Percentiles rank a stretch among this genome's conserved stretches.
Evolutionary conservation across 2,113 vertebrate genomes (phyloP).

Genomic region (Petromus typicus): DNA sequence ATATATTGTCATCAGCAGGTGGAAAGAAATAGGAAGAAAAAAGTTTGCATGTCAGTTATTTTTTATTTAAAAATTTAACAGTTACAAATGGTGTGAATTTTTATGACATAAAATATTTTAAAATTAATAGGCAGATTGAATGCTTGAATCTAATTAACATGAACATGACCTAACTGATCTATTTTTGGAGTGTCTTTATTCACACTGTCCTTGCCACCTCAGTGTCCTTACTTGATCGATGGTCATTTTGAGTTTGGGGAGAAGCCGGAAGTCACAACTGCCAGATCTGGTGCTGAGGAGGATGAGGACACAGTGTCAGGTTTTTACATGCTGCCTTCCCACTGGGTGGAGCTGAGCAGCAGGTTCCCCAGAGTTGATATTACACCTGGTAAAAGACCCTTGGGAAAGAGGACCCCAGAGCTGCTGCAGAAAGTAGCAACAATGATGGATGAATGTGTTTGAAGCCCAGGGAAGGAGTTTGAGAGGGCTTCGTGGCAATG

Average conservation of each 20-base stretch:
- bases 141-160: background rate
- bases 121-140: background rate
- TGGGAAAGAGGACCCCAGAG: background rate
- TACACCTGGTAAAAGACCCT: background rate
- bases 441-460: background rate
- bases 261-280: background rate
- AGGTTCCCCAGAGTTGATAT: background rate
- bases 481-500: background rate
- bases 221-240: background rate
- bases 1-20: background rate
- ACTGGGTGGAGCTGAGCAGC: background rate
- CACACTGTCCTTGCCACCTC: background rate
- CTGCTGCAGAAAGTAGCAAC: background rate
- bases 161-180: background rate
- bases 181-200: background rate
- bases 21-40: background rate
- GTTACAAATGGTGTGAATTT: background rate
- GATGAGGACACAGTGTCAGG: background rate
- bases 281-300: background rate
- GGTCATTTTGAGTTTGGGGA: background rate
- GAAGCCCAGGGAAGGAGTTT: no score
- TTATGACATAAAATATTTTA: background rate
- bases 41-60: background rate
- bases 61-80: background rate
- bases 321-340: background rate